These are phyloP conservation scores for Drosophila gaucha DNA, from an alignment of 2,888 invertebrate species.

Conservation along the genomic window DNA sequence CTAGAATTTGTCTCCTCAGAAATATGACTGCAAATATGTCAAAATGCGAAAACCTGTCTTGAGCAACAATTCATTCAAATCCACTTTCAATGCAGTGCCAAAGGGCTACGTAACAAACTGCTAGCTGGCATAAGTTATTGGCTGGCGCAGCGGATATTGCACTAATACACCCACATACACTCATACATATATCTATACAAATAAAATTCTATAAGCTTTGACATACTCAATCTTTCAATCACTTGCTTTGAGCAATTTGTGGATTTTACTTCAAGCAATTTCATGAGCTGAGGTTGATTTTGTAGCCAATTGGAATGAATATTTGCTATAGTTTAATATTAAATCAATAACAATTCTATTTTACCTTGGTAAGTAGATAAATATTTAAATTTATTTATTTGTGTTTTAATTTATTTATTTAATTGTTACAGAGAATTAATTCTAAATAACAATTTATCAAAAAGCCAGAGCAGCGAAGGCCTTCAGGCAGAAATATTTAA, in stretches of 20 bases:
- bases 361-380: too few species aligned
- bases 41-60: slow-evolving; percentile 13
- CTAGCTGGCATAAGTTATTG: slow-evolving; percentile 34
- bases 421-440: too few species aligned
- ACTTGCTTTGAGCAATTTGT: slow-evolving; percentile 3
- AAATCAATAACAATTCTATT: too few species aligned
- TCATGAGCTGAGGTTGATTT: not conserved
- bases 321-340: too few species aligned
- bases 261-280: too few species aligned
- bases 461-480: too few species aligned
- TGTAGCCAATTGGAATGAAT: too few species aligned
- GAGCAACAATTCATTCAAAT: slow-evolving; percentile 6
- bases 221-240: slow-evolving; percentile 8
- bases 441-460: not conserved
- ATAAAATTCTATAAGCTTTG: not conserved
- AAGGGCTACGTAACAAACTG: slow-evolving; percentile 28
- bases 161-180: not conserved
- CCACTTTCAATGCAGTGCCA: not conserved
- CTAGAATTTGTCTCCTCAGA: slow-evolving; percentile 24
- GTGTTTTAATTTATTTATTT: not conserved
- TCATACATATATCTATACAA: not conserved
- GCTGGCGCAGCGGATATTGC: slow-evolving; percentile 8
- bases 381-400: too few species aligned
- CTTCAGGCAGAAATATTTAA: too few species aligned
- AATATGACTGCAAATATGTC: slow-evolving; percentile 27